Percentiles rank a stretch among this genome's conserved stretches.
phyloP scores from a whole-genome alignment of 2,888 invertebrate species.

The Hypolimnas misippus region DNA sequence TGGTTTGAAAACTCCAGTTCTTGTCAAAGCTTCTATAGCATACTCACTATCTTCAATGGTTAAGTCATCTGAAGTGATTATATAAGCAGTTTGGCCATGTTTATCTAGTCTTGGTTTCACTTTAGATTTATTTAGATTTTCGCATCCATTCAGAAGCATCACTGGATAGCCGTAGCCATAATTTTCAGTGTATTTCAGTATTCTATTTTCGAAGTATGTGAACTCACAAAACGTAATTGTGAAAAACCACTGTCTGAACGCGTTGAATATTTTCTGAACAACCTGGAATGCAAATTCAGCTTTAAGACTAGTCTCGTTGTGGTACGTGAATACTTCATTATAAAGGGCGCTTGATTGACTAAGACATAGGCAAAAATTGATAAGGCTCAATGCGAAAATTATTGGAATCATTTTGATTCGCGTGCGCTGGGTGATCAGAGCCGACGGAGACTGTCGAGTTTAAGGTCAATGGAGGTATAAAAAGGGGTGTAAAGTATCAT shows the following conservation, averaged over 20 bases:
- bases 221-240: constrained; percentile 77
- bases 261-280: constrained; percentile 68
- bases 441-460: constrained; percentile 55
- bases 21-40: constrained; percentile 61
- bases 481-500: constrained; percentile 59
- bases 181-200: constrained; percentile 72
- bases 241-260: constrained; percentile 74
- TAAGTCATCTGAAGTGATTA: constrained; percentile 66
- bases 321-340: constrained; percentile 62
- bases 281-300: constrained; percentile 66
- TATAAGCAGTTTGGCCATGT: constrained; percentile 71
- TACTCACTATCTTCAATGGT: constrained; percentile 63
- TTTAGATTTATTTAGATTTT: constrained; percentile 56
- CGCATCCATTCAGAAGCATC: constrained; percentile 71
- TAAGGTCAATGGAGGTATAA: constrained; percentile 55
- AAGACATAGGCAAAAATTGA: constrained; percentile 45
- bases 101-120: constrained; percentile 69
- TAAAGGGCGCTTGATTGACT: constrained; percentile 51
- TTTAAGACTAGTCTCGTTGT: constrained; percentile 58
- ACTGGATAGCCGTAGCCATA: constrained; percentile 70
- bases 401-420: constrained; percentile 52
- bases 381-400: constrained; percentile 47
- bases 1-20: constrained; percentile 74
- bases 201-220: constrained; percentile 75
- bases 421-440: constrained; percentile 46